phyloP scores from a whole-genome alignment of 2,888 invertebrate genomes.

The Mythimna loreyi region DNA sequence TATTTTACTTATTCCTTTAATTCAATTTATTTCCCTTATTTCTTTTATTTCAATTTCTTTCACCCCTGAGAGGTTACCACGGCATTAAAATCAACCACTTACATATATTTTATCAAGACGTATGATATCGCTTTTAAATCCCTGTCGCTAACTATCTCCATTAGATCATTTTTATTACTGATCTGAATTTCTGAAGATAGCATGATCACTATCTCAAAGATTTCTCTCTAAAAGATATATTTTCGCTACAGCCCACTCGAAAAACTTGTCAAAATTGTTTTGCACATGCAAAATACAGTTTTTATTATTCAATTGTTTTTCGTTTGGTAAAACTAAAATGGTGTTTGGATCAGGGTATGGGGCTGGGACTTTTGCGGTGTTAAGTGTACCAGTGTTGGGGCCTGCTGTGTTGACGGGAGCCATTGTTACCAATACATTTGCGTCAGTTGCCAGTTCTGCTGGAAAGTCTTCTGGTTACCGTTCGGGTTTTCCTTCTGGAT shows the following conservation, averaged over 20 bases:
- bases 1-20: no score
- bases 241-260: slow-evolving; percentile 39
- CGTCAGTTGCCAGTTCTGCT: slow-evolving; percentile 58
- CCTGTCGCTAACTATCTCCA: slow-evolving; percentile 33
- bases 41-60: no score
- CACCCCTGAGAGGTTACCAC: no score
- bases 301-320: slow-evolving; percentile 32
- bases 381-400: slow-evolving; percentile 71
- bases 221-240: slow-evolving; percentile 45
- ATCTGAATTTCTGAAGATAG: slow-evolving; percentile 45
- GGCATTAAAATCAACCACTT: no score
- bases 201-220: slow-evolving; percentile 43
- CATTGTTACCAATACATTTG: slow-evolving; percentile 63
- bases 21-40: no score
- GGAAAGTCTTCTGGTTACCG: slow-evolving; percentile 44
- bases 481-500: slow-evolving; percentile 32
- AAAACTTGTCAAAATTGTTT: slow-evolving; percentile 45
- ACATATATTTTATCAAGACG: neutral
- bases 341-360: slow-evolving; percentile 71
- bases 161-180: slow-evolving; percentile 31
- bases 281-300: slow-evolving; percentile 24
- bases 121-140: slow-evolving; percentile 17
- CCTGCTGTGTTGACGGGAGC: slow-evolving; percentile 70
- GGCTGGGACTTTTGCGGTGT: slow-evolving; percentile 63
- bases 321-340: slow-evolving; percentile 16